phyloP scores from a whole-genome alignment of 2,113 vertebrate genomes.

The Australoheros scitulus region DNA sequence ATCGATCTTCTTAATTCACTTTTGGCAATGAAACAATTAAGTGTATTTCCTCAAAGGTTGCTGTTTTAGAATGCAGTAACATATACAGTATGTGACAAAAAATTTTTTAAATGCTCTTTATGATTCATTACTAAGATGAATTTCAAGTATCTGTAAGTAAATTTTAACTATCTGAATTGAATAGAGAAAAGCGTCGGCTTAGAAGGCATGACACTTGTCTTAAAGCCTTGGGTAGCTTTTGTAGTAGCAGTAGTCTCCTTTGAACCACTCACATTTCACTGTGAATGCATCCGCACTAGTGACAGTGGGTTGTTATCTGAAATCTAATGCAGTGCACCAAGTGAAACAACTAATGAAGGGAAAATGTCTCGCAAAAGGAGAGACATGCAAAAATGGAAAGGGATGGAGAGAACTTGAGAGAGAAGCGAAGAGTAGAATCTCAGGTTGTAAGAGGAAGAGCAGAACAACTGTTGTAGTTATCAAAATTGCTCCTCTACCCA shows the following conservation, averaged over 20 bases:
- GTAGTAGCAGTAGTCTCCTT: neutral
- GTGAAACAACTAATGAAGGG: slow-evolving; percentile 12
- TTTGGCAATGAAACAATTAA: neutral
- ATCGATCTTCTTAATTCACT: neutral
- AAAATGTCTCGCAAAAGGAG: neutral
- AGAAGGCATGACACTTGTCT: neutral
- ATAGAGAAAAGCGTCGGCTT: neutral
- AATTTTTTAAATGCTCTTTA: too few species aligned
- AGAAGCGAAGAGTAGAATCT: slow-evolving; percentile 16
- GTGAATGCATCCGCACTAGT: slow-evolving; percentile 1
- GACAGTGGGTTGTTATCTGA: slow-evolving; percentile 27
- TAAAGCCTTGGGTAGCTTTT: neutral
- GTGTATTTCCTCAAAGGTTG: neutral
- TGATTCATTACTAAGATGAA: too few species aligned
- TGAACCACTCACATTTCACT: neutral
- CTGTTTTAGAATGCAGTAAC: too few species aligned
- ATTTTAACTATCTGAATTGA: neutral
- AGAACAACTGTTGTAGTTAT: slow-evolving; percentile 35
- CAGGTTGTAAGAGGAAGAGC: slow-evolving; percentile 10
- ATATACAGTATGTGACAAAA: too few species aligned
- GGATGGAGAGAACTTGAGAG: slow-evolving; percentile 8
- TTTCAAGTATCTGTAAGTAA: too few species aligned
- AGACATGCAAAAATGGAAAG: neutral
- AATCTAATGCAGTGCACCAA: slow-evolving; percentile 16
- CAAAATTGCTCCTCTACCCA: slow-evolving; percentile 1